A percentile compares a stretch with the other conserved stretches of the same genome.
Evolutionary conservation across 1,140 invertebrate species (phyloP).

Genomic region (Asbolus verrucosus): DNA sequence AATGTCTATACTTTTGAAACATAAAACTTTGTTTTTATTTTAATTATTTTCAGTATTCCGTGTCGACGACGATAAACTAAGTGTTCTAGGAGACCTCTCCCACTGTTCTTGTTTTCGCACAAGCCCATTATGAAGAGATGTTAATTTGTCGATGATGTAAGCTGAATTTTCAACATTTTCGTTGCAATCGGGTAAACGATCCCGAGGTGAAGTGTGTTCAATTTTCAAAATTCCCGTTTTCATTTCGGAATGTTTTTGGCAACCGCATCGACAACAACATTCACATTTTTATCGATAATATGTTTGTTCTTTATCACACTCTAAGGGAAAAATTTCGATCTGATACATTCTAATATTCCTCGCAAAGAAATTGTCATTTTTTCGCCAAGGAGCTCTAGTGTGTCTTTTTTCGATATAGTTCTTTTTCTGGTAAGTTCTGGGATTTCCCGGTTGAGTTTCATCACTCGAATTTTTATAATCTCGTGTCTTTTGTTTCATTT

Average conservation of each 20-base stretch:
- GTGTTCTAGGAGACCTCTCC: constrained; percentile 66
- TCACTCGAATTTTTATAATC: constrained; percentile 70
- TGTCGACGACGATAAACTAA: constrained; percentile 40
- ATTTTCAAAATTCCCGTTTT: constrained; percentile 62
- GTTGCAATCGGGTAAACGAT: constrained; percentile 48
- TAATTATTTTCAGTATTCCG: constrained; percentile 41
- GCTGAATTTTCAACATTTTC: constrained; percentile 25
- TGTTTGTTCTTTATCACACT: constrained; percentile 60
- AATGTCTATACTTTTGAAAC: constrained; percentile 36
- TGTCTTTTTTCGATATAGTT: constrained; percentile 56
- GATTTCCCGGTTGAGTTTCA: constrained; percentile 70
- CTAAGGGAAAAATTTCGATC: constrained; percentile 62
- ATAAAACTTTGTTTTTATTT: not conserved
- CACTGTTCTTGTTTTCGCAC: constrained; percentile 60
- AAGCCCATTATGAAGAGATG: constrained; percentile 56
- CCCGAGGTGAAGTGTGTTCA: constrained; percentile 55
- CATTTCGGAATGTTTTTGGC: constrained; percentile 50
- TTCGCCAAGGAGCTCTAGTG: constrained; percentile 58
- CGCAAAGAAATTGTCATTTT: constrained; percentile 58
- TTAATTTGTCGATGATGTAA: constrained; percentile 54
- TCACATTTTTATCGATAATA: constrained; percentile 54
- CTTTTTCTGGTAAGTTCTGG: constrained; percentile 58
- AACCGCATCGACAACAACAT: constrained; percentile 61
- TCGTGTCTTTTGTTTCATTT: constrained; percentile 70
- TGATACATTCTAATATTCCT: constrained; percentile 61